phyloP scores from a whole-genome alignment of 2,797 vertebrate genomes.

The Champsocephalus gunnari region DNA sequence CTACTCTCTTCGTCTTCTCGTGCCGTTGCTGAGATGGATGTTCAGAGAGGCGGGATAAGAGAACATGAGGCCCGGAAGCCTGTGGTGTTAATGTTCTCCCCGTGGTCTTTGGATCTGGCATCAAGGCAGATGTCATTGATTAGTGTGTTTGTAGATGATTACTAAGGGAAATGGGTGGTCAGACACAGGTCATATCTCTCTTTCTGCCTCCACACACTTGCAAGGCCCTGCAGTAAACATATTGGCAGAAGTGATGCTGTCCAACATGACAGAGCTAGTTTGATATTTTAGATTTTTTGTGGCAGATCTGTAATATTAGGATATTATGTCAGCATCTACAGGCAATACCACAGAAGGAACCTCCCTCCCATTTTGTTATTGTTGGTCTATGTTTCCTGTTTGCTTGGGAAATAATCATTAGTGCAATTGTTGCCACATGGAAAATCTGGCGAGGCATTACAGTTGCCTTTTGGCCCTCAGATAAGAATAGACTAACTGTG shows the following conservation, averaged over 20 bases:
- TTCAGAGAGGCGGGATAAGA: conserved; percentile 61
- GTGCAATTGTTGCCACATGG: conserved; percentile 81
- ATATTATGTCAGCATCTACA: conserved; percentile 68
- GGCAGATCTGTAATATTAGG: conserved; percentile 36
- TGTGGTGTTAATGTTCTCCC: conserved; percentile 77
- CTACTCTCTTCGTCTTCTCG: conserved; percentile 40
- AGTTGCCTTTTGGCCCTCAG: conserved; percentile 69
- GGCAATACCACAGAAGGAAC: conserved; percentile 39
- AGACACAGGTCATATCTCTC: conserved; percentile 71
- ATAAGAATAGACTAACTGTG: conserved; percentile 62
- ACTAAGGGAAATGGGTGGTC: conserved; percentile 78
- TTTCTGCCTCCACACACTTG: conserved; percentile 17
- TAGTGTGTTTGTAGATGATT: conserved; percentile 78
- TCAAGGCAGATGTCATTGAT: conserved; percentile 81
- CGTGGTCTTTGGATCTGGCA: conserved; percentile 76
- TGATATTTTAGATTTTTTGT: neutral
- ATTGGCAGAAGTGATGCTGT: neutral
- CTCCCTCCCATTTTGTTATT: conserved; percentile 66
- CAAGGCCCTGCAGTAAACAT: neutral
- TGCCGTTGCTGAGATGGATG: conserved; percentile 60
- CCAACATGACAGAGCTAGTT: neutral
- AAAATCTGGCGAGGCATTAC: conserved; percentile 71
- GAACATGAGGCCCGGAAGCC: conserved; percentile 73
- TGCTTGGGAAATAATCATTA: conserved; percentile 76
- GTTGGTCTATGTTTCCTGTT: conserved; percentile 70